phyloP scores from a whole-genome alignment of 2,113 vertebrate genomes.

The Todiramphus chloris region DNA sequence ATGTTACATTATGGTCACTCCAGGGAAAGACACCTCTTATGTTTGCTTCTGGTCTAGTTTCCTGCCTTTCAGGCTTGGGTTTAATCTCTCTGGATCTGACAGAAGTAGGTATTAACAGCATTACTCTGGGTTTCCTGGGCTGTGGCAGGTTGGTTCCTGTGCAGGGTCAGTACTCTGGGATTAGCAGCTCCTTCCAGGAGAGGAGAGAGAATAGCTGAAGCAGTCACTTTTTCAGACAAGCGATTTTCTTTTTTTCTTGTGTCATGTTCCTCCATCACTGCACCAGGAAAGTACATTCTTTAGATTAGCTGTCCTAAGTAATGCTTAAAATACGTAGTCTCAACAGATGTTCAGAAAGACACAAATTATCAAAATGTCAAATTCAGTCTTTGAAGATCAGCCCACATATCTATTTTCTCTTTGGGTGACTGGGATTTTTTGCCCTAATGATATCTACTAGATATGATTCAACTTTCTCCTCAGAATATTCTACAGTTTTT shows the following conservation, averaged over 20 bases:
- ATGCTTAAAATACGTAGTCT: neutral
- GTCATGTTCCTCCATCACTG: neutral
- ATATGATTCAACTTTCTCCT: neutral
- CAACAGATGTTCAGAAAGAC: neutral
- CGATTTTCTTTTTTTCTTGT: neutral
- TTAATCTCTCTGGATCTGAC: neutral
- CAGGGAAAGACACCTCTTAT: neutral
- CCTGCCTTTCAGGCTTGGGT: neutral
- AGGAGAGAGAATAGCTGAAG: neutral
- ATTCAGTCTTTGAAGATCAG: neutral
- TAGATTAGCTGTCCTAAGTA: neutral
- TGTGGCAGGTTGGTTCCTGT: neutral
- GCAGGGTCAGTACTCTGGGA: neutral
- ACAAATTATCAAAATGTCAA: neutral
- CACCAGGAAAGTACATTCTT: neutral
- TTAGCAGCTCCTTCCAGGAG: neutral
- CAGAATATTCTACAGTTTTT: neutral
- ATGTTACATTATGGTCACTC: neutral
- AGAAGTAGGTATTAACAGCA: neutral
- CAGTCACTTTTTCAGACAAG: neutral
- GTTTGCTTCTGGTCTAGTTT: neutral
- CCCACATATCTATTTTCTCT: neutral
- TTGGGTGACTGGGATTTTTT: neutral
- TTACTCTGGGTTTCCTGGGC: neutral
- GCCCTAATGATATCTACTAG: neutral